These are phyloP conservation scores for Glyptemys insculpta DNA, from an alignment of 2,797 vertebrate genomes.

Conservation along the genomic window DNA sequence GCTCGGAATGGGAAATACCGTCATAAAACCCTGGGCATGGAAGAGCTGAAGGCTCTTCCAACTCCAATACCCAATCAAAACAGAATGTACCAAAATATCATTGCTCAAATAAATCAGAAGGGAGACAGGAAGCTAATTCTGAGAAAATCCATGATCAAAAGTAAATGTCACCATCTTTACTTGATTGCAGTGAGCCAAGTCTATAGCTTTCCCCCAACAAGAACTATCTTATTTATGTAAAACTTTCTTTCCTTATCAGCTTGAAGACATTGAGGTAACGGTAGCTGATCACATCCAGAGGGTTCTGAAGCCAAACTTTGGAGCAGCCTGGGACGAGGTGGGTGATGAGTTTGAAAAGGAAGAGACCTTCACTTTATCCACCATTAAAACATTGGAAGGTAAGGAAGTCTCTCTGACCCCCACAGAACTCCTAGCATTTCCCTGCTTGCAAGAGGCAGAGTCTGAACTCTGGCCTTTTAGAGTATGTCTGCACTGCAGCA, in stretches of 20 bases:
- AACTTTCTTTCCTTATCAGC: conserved; percentile 62
- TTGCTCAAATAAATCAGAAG: background rate
- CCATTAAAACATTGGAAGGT: conserved; percentile 87
- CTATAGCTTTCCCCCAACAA: background rate
- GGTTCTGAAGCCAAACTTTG: conserved; percentile 86
- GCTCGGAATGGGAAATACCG: background rate
- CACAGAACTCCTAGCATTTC: background rate
- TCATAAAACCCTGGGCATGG: background rate
- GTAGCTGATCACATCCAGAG: conserved; percentile 86
- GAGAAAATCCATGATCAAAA: background rate
- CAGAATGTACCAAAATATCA: background rate
- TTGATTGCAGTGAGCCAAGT: background rate
- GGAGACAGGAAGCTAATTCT: background rate
- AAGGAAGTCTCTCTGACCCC: conserved; percentile 17
- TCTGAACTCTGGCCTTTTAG: background rate
- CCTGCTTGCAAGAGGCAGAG: background rate
- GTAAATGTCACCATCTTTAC: background rate
- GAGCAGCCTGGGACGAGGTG: conserved; percentile 87
- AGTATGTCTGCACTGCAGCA: background rate
- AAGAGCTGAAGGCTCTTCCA: background rate
- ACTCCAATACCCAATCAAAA: background rate
- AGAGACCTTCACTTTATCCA: conserved; percentile 86
- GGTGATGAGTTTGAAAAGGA: conserved; percentile 87
- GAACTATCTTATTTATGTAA: background rate
- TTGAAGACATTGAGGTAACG: conserved; percentile 86